Conservation (phyloP, 2,888 invertebrate species). For the Pocota personata region DNA sequence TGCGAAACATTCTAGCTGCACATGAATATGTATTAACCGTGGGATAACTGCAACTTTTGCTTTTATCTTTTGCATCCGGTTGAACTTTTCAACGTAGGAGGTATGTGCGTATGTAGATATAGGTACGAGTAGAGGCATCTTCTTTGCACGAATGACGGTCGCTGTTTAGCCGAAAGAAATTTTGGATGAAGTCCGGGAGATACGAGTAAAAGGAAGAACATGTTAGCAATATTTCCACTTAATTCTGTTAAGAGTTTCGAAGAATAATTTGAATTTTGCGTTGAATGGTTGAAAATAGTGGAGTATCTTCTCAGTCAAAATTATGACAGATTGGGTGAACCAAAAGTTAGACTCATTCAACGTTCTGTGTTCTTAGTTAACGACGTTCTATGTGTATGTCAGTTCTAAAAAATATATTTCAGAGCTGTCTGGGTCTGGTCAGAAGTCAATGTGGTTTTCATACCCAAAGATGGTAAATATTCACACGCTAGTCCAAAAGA, state of each 20-base stretch:
- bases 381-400: too few relatives aligned
- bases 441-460: too few relatives aligned
- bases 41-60: slow-evolving; percentile 41
- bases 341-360: too few relatives aligned
- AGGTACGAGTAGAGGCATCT: neutral
- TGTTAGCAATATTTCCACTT: slow-evolving; percentile 33
- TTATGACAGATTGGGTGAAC: too few relatives aligned
- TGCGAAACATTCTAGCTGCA: slow-evolving; percentile 41
- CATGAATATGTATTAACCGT: slow-evolving; percentile 65
- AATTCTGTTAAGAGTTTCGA: slow-evolving; percentile 24
- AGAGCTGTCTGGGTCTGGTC: too few relatives aligned
- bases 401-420: too few relatives aligned
- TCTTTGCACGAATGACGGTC: slow-evolving; percentile 24
- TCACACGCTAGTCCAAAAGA: too few relatives aligned
- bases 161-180: slow-evolving; percentile 27
- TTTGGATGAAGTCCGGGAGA: slow-evolving; percentile 1
- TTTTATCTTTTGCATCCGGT: slow-evolving; percentile 54
- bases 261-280: too few relatives aligned
- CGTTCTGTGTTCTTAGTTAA: too few relatives aligned
- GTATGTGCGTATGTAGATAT: neutral
- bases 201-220: neutral
- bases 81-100: slow-evolving; percentile 30
- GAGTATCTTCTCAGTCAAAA: too few relatives aligned
- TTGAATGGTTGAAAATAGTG: too few relatives aligned
- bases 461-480: too few relatives aligned